Evolutionary conservation across 1,140 invertebrate species (phyloP).

Genomic region (Heliconius hermathena): DNA sequence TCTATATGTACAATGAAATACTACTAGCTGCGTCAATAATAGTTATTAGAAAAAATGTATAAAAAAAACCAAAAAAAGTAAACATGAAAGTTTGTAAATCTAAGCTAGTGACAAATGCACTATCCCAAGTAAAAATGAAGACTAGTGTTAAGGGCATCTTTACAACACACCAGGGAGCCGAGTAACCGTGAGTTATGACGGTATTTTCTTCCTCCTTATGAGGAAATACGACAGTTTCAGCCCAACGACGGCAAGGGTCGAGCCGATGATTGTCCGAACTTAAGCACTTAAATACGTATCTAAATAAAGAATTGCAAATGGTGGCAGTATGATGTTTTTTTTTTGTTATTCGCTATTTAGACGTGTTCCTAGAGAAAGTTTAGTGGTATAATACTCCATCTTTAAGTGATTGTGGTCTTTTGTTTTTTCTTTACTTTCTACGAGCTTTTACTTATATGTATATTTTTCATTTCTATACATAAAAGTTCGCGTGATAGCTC

Average conservation of each 20-base stretch:
- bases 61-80: not conserved
- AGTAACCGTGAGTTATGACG: constrained; percentile 76
- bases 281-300: constrained; percentile 38
- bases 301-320: not conserved
- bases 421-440: not conserved
- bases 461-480: too few species aligned
- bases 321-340: too few species aligned
- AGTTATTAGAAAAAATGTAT: not conserved
- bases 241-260: constrained; percentile 57
- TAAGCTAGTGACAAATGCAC: constrained; percentile 51
- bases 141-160: constrained; percentile 79
- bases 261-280: constrained; percentile 65
- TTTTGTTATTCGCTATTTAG: too few species aligned
- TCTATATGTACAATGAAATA: not conserved
- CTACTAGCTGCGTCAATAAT: not conserved
- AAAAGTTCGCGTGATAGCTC: too few species aligned
- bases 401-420: too few species aligned
- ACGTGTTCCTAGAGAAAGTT: too few species aligned
- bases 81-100: constrained; percentile 20
- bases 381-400: too few species aligned
- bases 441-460: too few species aligned
- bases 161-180: constrained; percentile 73
- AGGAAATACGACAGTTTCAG: constrained; percentile 78
- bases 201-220: constrained; percentile 77
- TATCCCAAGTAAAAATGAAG: constrained; percentile 71